Conservation (phyloP, 2,113 vertebrate genomes). For the Amia ocellicauda region DNA sequence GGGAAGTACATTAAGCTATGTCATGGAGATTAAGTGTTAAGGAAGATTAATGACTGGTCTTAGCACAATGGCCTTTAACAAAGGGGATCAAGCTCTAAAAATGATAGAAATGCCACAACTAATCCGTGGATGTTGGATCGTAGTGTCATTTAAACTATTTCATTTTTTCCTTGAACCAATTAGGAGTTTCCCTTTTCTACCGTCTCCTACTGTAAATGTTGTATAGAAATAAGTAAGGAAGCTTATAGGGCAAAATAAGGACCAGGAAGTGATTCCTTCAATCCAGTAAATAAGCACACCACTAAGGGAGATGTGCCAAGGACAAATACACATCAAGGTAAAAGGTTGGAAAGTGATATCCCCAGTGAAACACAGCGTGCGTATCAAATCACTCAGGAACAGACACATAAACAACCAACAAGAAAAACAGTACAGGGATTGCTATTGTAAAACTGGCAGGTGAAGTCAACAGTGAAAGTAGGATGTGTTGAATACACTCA, state of each 20-base stretch:
- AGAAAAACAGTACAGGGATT: no score
- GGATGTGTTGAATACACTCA: no score
- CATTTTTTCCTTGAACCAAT: background rate
- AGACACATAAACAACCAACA: background rate
- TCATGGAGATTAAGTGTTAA: background rate
- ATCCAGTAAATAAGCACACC: background rate
- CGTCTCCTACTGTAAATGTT: no score
- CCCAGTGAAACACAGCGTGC: conserved; percentile 16
- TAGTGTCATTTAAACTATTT: background rate
- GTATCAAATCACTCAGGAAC: background rate
- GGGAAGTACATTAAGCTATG: background rate
- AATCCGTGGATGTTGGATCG: no score
- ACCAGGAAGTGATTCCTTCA: no score
- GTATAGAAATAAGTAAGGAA: no score
- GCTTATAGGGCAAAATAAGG: no score
- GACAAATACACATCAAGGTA: conserved; percentile 11
- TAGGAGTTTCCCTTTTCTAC: no score
- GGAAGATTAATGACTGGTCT: background rate
- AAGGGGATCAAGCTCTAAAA: background rate
- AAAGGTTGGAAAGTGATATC: conserved; percentile 27
- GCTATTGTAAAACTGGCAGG: no score
- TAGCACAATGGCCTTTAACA: background rate
- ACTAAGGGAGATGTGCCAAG: conserved; percentile 34
- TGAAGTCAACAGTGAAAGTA: no score
- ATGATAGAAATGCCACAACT: background rate